Percentiles rank a stretch among this genome's conserved stretches.
Evolutionary conservation across 35 echinoderm and acorn worm genomes (phyloP).

Genomic region (Antedon bifida): DNA sequence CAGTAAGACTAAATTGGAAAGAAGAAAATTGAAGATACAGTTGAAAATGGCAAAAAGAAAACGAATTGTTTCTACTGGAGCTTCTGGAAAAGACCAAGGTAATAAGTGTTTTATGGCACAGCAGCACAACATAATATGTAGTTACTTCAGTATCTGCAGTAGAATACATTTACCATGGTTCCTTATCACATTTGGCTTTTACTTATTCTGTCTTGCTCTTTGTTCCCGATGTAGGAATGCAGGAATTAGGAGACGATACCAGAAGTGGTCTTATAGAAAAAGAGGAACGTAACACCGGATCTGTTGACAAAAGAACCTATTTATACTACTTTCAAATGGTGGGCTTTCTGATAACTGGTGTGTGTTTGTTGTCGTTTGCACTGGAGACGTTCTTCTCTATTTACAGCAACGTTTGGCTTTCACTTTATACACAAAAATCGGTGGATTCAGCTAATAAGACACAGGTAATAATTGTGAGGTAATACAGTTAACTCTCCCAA

Average conservation of each 20-base stretch:
- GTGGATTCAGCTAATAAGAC: not conserved
- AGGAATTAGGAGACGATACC: not conserved
- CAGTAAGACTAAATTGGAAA: not conserved
- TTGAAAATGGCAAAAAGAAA: not conserved
- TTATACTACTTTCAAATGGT: conserved; percentile 20
- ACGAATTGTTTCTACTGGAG: not conserved
- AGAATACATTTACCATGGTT: too few species aligned
- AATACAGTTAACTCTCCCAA: not conserved
- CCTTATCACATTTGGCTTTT: too few species aligned
- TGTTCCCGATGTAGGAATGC: not conserved
- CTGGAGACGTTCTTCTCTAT: conserved; percentile 12
- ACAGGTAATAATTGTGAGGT: not conserved
- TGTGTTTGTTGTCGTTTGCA: not conserved
- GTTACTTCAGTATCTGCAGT: too few species aligned
- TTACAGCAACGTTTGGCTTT: conserved; percentile 51
- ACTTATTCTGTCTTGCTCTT: too few species aligned
- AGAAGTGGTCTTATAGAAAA: conserved; percentile 22
- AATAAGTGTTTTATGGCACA: too few species aligned
- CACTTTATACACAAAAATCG: conserved; percentile 14
- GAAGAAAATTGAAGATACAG: not conserved
- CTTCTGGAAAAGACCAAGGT: not conserved
- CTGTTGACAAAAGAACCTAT: conserved; percentile 23
- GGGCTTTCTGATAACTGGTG: not conserved
- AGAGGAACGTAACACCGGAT: conserved; percentile 42
- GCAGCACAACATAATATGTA: too few species aligned